Base-by-base conservation (phyloP, 2,888 invertebrate genomes). In the Drosophila niveifrons region DNA sequence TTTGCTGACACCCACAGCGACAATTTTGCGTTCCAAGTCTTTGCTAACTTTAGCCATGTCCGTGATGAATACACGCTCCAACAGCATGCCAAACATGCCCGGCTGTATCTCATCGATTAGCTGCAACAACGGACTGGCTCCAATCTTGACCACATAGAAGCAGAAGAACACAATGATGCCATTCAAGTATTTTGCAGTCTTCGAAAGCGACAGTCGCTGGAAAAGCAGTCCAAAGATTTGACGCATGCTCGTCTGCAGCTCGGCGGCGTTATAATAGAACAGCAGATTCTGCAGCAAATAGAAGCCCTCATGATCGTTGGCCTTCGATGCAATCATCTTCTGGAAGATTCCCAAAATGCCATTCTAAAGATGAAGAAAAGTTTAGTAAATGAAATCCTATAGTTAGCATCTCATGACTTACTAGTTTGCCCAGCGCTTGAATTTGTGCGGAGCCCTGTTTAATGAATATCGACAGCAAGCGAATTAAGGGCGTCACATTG, bases 221-320 rank as follows among this genome's bases (percentile, higher is more conserved):
- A 99, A 99, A n/a, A 99, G 94, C 66, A 99, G 92, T 11, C 97
- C 94, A 92, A 98, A 97, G 66, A 99, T 95, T 93, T 98, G 97
- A 90, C 97, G 97, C 90, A 96, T 94, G 92, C 95, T 98, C 18
- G 94, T 94, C 58, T 95, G 94, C 90, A 98, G 93, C 52, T 95
- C 94, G 15, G 95, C 94, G 95, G 94, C 93, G 73, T 97, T 96
- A 89, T 98, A 96, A 90, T 96, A 94, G 90, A 95, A 95, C 47
- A 99, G 94, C 85, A 99, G 94, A 48, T 95, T 95, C 90, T 97
- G 97, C 78, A 99, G 94, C 9, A 99, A 93, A 89, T 96, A 95
- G 92, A 99, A 99, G 6, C 99, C 99, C 92, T 99, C 98, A 88
- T 98, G 98, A 92, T 99, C 99, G 90, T 99, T 97, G 0, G 95